Base-by-base conservation (phyloP, 2,888 invertebrate genomes). In the Tryphoninae sp. region DNA sequence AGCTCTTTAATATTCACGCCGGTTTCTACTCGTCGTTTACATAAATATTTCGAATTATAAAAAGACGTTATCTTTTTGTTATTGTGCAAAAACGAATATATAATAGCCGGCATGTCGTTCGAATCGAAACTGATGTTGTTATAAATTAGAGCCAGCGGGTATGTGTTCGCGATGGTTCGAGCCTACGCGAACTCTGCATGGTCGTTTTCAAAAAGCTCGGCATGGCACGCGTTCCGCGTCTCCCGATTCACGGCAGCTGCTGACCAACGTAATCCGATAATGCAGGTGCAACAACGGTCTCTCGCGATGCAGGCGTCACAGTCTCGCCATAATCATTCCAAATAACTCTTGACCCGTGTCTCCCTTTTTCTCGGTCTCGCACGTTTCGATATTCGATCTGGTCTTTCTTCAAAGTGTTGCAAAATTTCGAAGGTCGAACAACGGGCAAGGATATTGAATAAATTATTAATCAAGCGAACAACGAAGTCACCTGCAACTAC, bases 211-310 rank as follows among this genome's bases (percentile, higher is more conserved):
- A 67, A 76, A 77, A 77, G 80, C 78, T 76, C 77, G 72, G 55
- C 55, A 51, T 59, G 23, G 55, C 55, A 51, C 65, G 23, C 58
- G 26, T 40, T 11, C 16, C 40, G 77, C 55, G 62, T 22, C 51
- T 67, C 64, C 49, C 76, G 76, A 82, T 73, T 82, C 65, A 16
- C 68, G 84, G 83, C 89, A 88, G 88, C 87, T 87, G 88, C 87
- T 73, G 45, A 23, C 33, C 33, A 78, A 83, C 80, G 87, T 87
- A 88, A 89, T 86, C 86, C 85, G 87, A 88, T 88, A 87, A 88
- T 86, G 87, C 88, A 88, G 88, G 87, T 89, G 88, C 86, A 86
- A 82, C 84, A 84, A 79, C 82, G 42, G 13, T 42, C 69, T 42
- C 40, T 69, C 62, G 71, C 78, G 64, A 45, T 83, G 81, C 85